A percentile compares a stretch with the other conserved stretches of the same genome.
Conservation (phyloP, 2,888 invertebrate species). For the Epistrophe eligans region DNA sequence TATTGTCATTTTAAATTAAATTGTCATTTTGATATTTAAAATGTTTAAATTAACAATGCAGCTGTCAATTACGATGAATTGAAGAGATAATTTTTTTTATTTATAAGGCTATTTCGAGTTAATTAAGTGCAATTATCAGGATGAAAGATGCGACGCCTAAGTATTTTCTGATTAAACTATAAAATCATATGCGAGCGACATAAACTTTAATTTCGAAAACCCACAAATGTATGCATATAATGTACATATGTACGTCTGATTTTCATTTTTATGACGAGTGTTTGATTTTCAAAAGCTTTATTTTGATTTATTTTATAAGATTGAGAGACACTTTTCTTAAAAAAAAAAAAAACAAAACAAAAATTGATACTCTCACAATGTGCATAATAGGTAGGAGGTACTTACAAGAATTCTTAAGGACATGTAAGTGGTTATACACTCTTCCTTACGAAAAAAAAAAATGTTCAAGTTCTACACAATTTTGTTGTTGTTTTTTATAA, state of each 20-base stretch:
- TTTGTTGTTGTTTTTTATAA: conserved; percentile 9
- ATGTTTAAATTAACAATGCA: no score
- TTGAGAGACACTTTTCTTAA: not conserved
- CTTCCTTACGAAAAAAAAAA: not conserved
- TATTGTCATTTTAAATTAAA: no score
- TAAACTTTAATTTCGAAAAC: not conserved
- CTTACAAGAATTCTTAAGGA: conserved; percentile 24
- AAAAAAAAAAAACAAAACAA: conserved; percentile 14
- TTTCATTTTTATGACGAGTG: not conserved
- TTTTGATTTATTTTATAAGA: conserved; percentile 9
- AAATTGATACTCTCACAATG: conserved; percentile 17
- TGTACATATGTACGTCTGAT: not conserved
- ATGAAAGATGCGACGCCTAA: no score
- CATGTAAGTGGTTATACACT: conserved; percentile 17
- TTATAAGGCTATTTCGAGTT: no score
- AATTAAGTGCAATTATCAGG: no score
- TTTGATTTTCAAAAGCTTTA: not conserved
- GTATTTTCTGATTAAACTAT: no score
- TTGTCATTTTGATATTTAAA: no score
- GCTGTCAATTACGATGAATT: no score
- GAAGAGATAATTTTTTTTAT: no score
- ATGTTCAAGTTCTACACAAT: conserved; percentile 14
- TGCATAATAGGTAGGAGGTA: conserved; percentile 1
- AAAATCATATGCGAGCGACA: no score
- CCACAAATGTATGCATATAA: not conserved